Evolutionary conservation across 2,113 vertebrate genomes (phyloP).

Genomic region (Cisticola juncidis): DNA sequence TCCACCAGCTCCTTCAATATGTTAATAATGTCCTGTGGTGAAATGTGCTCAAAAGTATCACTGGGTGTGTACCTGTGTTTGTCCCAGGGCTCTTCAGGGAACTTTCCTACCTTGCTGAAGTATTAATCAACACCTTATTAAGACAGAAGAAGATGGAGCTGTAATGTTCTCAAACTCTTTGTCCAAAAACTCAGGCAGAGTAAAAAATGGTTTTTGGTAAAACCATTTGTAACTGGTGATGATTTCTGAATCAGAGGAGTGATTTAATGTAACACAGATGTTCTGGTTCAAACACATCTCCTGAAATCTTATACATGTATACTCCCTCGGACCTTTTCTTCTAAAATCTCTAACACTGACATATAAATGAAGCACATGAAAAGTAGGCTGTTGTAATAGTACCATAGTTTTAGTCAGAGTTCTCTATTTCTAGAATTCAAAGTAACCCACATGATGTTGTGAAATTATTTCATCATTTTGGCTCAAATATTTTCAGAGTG

Average conservation of each 20-base stretch:
- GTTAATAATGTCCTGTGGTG: not conserved
- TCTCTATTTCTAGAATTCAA: not conserved
- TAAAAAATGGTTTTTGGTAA: not conserved
- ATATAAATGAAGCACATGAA: not conserved
- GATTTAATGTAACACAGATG: not conserved
- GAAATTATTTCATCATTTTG: not conserved
- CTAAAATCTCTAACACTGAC: not conserved
- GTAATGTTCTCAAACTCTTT: not conserved
- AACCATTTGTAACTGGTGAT: not conserved
- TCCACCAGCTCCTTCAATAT: not conserved
- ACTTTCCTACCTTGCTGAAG: not conserved
- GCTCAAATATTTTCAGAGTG: not conserved
- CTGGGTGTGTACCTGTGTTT: fast-evolving
- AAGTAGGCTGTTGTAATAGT: not conserved
- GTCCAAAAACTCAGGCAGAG: not conserved
- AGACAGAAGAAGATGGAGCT: not conserved
- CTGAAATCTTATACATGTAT: not conserved
- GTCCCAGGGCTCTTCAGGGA: not conserved
- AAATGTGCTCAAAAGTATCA: not conserved
- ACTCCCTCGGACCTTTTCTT: not conserved
- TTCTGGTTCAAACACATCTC: not conserved
- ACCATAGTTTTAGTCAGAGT: not conserved
- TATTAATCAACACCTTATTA: not conserved
- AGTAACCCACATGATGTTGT: not conserved
- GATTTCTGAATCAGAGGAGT: not conserved